A percentile compares a stretch with the other conserved stretches of the same genome.
phyloP scores from a whole-genome alignment of 53 echinoderm and acorn worm species.

The Crossaster papposus region DNA sequence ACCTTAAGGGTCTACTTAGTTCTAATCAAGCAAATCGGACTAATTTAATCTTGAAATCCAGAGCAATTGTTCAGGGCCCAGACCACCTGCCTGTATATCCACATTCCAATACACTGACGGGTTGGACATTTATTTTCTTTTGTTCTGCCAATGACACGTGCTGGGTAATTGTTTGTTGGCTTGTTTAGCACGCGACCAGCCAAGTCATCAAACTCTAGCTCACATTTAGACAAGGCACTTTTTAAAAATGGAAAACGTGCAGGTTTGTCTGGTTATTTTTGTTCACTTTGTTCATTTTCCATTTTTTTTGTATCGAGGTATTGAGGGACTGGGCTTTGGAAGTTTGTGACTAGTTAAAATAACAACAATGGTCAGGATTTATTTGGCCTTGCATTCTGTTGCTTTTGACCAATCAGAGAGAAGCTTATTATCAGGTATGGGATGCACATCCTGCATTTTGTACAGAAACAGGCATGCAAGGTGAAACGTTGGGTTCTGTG shows the following conservation, averaged over 20 bases:
- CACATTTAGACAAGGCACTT: neutral
- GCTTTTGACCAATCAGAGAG: constrained; percentile 38
- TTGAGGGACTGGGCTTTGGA: neutral
- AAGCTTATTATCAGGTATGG: constrained; percentile 6
- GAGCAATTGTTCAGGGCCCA: constrained; percentile 13
- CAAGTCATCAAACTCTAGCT: constrained; percentile 26
- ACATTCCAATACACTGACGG: constrained; percentile 58
- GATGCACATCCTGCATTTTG: neutral
- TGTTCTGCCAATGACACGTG: constrained; percentile 60
- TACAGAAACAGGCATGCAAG: neutral
- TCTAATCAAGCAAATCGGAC: constrained; percentile 59
- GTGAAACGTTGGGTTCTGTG: neutral
- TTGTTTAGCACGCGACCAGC: constrained; percentile 39
- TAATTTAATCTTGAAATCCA: constrained; percentile 57
- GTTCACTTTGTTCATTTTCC: constrained; percentile 1
- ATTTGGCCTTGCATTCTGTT: neutral
- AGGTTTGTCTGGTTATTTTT: constrained; percentile 28
- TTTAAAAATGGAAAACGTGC: neutral
- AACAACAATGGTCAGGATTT: neutral
- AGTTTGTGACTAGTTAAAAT: neutral
- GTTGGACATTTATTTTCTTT: constrained; percentile 52
- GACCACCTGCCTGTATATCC: constrained; percentile 47
- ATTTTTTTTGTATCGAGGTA: neutral
- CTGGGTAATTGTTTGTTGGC: constrained; percentile 23
- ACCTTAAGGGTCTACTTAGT: constrained; percentile 52